Base-by-base conservation (phyloP, 2,888 invertebrate genomes). In the Lasioglossum morio region DNA sequence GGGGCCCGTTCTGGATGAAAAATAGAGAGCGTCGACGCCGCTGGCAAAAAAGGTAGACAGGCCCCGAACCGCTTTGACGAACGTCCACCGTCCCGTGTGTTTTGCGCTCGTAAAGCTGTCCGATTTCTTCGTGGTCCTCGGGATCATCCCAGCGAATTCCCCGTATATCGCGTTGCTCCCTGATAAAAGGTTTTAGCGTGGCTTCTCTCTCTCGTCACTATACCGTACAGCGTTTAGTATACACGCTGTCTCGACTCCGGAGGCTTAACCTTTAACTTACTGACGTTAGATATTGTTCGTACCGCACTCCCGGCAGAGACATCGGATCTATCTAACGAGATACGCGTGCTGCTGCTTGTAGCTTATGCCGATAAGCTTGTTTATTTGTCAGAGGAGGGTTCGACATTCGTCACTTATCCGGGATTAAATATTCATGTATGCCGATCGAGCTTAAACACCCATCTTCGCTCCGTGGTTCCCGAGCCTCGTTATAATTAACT, bases 31-130 rank as follows among this genome's bases (percentile, higher is more conserved):
- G 12, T 30, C 70, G 60, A 70, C 73, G 82, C 82, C 79, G 85
- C 72, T 14, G 77, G 81, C 82, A 70, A 84, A 80, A 69, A 86
- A 81, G 72, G 70, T 73, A 78, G 86, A 86, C 75, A 84, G 80
- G 74, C 72, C 72, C 60, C 72, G 88, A 86, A 82, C 88, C 66
- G 80, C 53, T 81, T 88, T 79, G 86, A 88, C 84, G 88, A 86
- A 86, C 86, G 81, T 84, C 76, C 40, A 63, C 79, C 53, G 77
- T 12, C 53, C 69, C 23, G 37, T 40, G 23, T 86, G 86, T 88
- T 88, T 88, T 86, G 84, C 79, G 81, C 84, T 88, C 88, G 86
- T 88, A 88, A 88, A 86, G 74, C 84, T 88, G 88, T 88, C 88
- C 74, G 87, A 87, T 87, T 82, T 86, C 81, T 84, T 83, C 78